Evolutionary conservation across 2,113 vertebrate species (phyloP), one percentile per base, ranked within the genome.

Genomic region (Channa maculata): DNA sequence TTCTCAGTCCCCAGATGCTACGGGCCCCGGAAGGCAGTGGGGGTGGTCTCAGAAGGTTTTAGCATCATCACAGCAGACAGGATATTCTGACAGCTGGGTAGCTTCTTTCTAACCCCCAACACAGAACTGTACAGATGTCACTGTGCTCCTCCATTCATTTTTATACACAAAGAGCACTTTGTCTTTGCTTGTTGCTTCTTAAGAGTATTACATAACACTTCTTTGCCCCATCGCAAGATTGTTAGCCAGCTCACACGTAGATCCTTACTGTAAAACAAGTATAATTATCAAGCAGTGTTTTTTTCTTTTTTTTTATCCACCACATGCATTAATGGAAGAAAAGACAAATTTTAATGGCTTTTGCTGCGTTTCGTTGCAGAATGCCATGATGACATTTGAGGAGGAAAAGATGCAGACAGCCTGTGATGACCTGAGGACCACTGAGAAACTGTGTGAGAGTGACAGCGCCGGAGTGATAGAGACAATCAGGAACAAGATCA

Each of bases 331-430:
- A 33, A 14, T 3, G 6, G 33, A 4, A 8, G 33, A 4, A 8
- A 38, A 38, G n/a, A 10, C 0, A 24, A 24, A 0, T n/a, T 53
- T n/a, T 51, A 41, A 14, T 5, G 15, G 13, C 13, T n/a, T 48
- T 65, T 13, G 8, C n/a, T 24, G 64, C 54, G 2, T 65, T 64
- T 50, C 6, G 0, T 59, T 77, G 12, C 90, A 98, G 97, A 99
- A 98, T 70, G 98, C 98, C 80, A 98, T 99, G 97, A 99, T 99
- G 98, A 99, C 98, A 0, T 99, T 99, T 89, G 98, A 99, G 91
- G 98, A 99, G 88, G 98, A 99, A 89, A 99, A 99, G 86, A 98
- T 99, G 98, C 98, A 99, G 66, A 86, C 95, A 85, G 98, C 98
- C 0, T 99, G 97, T 59, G 98, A 99, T 44, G 98, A 99, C 84